Conservation (phyloP, 2,888 invertebrate species). For the Tribolium freemani region DNA sequence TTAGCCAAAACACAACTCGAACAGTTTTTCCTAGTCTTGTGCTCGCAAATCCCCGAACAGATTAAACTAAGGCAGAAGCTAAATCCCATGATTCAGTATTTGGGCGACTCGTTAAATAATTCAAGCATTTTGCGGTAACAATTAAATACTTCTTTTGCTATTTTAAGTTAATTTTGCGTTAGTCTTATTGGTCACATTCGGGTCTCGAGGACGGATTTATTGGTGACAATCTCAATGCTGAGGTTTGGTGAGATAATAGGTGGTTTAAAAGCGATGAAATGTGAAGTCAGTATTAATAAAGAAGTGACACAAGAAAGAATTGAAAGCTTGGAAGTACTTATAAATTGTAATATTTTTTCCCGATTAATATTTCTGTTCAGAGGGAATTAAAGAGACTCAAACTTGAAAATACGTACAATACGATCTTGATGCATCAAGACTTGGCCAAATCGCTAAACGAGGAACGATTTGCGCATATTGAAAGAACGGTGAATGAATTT, state of each 20-base stretch:
- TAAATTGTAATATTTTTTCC: background rate
- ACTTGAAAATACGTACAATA: conserved; percentile 61
- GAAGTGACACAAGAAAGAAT: conserved; percentile 42
- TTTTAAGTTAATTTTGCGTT: conserved; percentile 28
- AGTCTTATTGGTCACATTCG: conserved; percentile 68
- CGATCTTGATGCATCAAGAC: conserved; percentile 63
- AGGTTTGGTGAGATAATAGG: conserved; percentile 63
- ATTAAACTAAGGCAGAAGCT: conserved; percentile 57
- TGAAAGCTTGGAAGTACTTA: background rate
- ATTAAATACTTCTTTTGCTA: background rate
- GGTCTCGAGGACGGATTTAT: conserved; percentile 60
- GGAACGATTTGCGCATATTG: conserved; percentile 62
- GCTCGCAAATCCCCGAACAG: conserved; percentile 51
- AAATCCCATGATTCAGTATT: conserved; percentile 64
- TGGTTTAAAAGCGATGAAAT: conserved; percentile 55
- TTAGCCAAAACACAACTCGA: conserved; percentile 65
- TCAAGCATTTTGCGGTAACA: conserved; percentile 63
- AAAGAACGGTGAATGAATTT: conserved; percentile 62
- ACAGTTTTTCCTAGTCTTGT: conserved; percentile 60
- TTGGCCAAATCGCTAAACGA: conserved; percentile 60
- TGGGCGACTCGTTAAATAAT: conserved; percentile 61
- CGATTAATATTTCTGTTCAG: conserved; percentile 39
- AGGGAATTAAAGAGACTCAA: conserved; percentile 58
- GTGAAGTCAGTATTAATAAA: conserved; percentile 51
- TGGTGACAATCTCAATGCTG: conserved; percentile 65